Evolutionary conservation across 2,113 vertebrate species (phyloP), one percentile per base, ranked within the genome.

Genomic region (Eulacestoma nigropectus): DNA sequence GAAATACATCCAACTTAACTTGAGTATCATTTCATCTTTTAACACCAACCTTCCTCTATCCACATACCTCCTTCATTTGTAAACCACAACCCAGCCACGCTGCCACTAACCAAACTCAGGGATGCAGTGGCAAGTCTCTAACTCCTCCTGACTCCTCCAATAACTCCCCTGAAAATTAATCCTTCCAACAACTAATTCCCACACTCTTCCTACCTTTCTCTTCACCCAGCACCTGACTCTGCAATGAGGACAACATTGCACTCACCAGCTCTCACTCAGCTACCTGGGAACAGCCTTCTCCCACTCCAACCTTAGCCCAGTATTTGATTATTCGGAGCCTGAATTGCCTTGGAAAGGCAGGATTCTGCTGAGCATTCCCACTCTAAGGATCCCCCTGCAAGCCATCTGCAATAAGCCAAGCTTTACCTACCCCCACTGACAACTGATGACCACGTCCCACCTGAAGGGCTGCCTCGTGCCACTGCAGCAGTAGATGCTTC

Each of bases 401-500:
- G 94, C 65, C 75, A 90, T 93, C 95, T 74, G 78, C 64, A 89
- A 90, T 60, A 94, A 95, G 89, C 90, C 77, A 94, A 94, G 84
- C 81, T 88, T 97, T 92, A 95, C 97, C 94, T 98, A 99, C 99
- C 99, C 98, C 99, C 99, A 83, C 99, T 99, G 96, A 99, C 99
- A 90, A 99, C 99, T 67, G 99, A 99, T 76, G 99, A 99, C 99
- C 99, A 99, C 13, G 99, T 99, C 96, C 99, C 99, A 95, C 99
- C 99, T 53, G 99, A 99, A 73, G 99, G 98, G 97, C 98, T 99
- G 97, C 98, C 99, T 97, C 99, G 98, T 90, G 98, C 97, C 72
- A 98, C 98, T 65, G 99, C 96, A 95, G 98, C 96, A 95, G 98
- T 95, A 80, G 98, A 96, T 89, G 98, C 97, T 92, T 99, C 99